These are phyloP conservation scores for Hydrotaea cyrtoneurina DNA, from an alignment of 2,888 invertebrate genomes.

Conservation along the genomic window DNA sequence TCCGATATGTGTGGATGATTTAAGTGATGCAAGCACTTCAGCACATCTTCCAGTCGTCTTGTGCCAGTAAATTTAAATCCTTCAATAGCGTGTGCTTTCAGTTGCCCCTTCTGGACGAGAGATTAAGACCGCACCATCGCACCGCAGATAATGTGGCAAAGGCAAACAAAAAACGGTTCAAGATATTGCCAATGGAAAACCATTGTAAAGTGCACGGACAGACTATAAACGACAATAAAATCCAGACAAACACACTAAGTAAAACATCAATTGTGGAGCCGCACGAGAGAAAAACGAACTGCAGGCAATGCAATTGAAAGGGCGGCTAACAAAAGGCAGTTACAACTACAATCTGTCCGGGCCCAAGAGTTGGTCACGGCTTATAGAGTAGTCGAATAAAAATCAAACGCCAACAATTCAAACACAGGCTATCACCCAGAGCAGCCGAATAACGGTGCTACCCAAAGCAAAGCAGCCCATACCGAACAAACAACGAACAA, in stretches of 20 bases:
- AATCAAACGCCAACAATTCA: neutral
- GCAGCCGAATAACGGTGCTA: neutral
- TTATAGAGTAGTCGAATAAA: neutral
- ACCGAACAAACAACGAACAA: constrained; percentile 15
- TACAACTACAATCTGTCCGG: too few species aligned
- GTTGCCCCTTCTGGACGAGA: neutral
- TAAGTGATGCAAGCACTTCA: neutral
- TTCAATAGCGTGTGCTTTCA: neutral
- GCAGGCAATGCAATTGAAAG: constrained; percentile 1
- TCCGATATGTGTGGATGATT: neutral
- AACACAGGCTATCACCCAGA: constrained; percentile 28
- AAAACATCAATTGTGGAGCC: neutral
- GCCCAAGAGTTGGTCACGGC: neutral
- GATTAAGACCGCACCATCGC: constrained; percentile 19
- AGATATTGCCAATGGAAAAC: neutral
- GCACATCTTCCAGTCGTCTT: neutral
- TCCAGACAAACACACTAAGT: constrained; percentile 34
- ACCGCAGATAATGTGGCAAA: neutral
- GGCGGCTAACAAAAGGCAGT: neutral
- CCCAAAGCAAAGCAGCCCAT: constrained; percentile 6
- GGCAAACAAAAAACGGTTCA: neutral
- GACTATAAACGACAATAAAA: constrained; percentile 43
- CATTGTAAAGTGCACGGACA: constrained; percentile 31
- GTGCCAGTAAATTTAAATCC: neutral
- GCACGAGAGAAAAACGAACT: neutral